phyloP scores from a whole-genome alignment of 1,140 invertebrate species.

The Conus ventricosus region DNA sequence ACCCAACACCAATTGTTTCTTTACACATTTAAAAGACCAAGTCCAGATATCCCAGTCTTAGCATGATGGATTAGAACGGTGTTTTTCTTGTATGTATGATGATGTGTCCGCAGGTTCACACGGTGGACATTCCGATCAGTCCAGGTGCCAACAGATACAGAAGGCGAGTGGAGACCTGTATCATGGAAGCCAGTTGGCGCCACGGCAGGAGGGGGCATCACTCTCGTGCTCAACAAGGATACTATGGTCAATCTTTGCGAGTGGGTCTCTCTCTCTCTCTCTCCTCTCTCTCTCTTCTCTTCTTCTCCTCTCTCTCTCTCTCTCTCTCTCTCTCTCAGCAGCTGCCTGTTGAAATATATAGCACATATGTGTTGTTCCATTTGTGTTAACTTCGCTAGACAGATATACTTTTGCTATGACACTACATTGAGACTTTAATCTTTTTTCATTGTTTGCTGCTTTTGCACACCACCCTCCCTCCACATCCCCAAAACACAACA shows the following conservation, averaged over 20 bases:
- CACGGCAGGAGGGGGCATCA: conserved; percentile 38
- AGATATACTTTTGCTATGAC: too few relatives aligned
- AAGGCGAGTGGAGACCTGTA: conserved; percentile 41
- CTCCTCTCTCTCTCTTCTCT: background rate
- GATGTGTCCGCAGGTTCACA: background rate
- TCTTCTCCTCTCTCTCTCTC: conserved; percentile 10
- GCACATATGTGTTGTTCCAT: too few relatives aligned
- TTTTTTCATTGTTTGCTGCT: too few relatives aligned
- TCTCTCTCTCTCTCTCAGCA: background rate
- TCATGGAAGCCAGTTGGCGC: conserved; percentile 48
- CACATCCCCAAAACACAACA: too few relatives aligned
- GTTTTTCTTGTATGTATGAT: background rate
- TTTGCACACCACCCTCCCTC: too few relatives aligned
- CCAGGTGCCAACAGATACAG: conserved; percentile 38
- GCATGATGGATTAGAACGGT: background rate
- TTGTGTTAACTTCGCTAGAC: too few relatives aligned
- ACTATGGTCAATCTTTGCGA: conserved; percentile 38
- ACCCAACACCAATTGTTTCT: background rate
- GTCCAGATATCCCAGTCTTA: background rate
- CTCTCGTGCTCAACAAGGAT: conserved; percentile 36
- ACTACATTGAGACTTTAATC: too few relatives aligned
- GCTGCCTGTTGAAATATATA: background rate
- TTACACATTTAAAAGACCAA: background rate
- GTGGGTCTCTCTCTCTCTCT: conserved; percentile 22
- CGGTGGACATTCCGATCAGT: background rate